Percentiles rank a stretch among this genome's conserved stretches.
Conservation (phyloP, 2,888 invertebrate genomes). For the Dione juno region DNA sequence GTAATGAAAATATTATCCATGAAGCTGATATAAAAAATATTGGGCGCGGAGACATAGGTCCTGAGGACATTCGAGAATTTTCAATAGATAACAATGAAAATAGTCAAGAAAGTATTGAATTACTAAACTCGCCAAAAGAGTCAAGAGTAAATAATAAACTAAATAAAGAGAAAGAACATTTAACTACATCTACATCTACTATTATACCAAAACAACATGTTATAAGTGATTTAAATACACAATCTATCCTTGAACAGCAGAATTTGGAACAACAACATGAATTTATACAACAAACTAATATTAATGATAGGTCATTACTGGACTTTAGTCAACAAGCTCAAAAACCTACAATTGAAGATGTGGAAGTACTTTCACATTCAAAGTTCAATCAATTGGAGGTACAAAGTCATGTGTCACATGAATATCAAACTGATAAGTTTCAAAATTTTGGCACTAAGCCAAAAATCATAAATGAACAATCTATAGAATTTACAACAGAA, state of each 20-base stretch:
- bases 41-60: slow-evolving; percentile 61
- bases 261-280: slow-evolving; percentile 36
- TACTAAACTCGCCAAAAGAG: slow-evolving; percentile 10
- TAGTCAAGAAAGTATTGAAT: slow-evolving; percentile 27
- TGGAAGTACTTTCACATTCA: not conserved
- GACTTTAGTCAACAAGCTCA: slow-evolving; percentile 9
- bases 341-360: not conserved
- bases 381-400: not conserved
- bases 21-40: slow-evolving; percentile 42
- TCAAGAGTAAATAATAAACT: not conserved
- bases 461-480: slow-evolving; percentile 41
- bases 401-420: slow-evolving; percentile 6
- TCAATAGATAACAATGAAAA: slow-evolving; percentile 33
- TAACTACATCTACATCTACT: slow-evolving; percentile 9
- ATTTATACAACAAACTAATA: slow-evolving; percentile 36
- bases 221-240: slow-evolving; percentile 1
- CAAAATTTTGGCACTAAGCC: slow-evolving; percentile 24
- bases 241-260: slow-evolving; percentile 42
- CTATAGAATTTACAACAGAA: slow-evolving; percentile 58
- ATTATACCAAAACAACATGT: slow-evolving; percentile 10
- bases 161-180: not conserved
- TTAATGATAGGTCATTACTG: not conserved
- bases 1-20: not conserved
- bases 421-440: slow-evolving; percentile 18
- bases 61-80: slow-evolving; percentile 49